phyloP scores from a whole-genome alignment of 2,888 invertebrate species.

The Tetragonula carbonaria region DNA sequence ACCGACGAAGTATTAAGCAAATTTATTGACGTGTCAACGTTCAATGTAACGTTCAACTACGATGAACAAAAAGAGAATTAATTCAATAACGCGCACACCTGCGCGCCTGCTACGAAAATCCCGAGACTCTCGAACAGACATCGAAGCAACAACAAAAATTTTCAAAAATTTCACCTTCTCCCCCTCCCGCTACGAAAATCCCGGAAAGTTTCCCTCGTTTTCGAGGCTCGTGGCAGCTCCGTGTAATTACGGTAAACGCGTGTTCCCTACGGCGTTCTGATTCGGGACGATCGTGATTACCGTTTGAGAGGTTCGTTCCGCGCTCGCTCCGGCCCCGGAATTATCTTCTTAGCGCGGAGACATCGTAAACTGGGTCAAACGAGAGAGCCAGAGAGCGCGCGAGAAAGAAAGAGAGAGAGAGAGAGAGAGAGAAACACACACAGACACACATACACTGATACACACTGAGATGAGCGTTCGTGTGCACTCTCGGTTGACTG shows the following conservation, averaged over 20 bases:
- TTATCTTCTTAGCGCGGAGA: conserved; percentile 54
- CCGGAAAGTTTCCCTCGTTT: neutral
- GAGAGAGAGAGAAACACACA: too few species aligned
- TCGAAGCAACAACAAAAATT: neutral
- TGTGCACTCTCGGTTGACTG: neutral
- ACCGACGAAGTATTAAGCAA: too few species aligned
- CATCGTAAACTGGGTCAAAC: conserved; percentile 65
- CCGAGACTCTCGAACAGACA: too few species aligned
- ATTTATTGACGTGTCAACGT: too few species aligned
- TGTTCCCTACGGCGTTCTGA: conserved; percentile 4
- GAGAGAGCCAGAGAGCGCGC: conserved; percentile 10
- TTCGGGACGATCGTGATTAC: conserved; percentile 38
- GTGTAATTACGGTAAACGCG: conserved; percentile 40
- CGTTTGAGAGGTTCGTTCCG: conserved; percentile 43
- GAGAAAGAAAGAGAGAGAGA: too few species aligned
- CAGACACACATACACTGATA: neutral
- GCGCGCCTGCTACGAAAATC: neutral
- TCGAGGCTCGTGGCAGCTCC: neutral
- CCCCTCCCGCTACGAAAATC: neutral
- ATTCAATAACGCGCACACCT: too few species aligned
- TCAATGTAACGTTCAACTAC: too few species aligned
- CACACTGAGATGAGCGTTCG: conserved; percentile 2
- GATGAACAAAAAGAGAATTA: too few species aligned
- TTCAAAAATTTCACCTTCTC: neutral
- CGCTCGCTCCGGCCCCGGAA: conserved; percentile 33